These are phyloP conservation scores for Caenorhabditis sp. DNA, from an alignment of 2,888 invertebrate species.

Conservation along the genomic window DNA sequence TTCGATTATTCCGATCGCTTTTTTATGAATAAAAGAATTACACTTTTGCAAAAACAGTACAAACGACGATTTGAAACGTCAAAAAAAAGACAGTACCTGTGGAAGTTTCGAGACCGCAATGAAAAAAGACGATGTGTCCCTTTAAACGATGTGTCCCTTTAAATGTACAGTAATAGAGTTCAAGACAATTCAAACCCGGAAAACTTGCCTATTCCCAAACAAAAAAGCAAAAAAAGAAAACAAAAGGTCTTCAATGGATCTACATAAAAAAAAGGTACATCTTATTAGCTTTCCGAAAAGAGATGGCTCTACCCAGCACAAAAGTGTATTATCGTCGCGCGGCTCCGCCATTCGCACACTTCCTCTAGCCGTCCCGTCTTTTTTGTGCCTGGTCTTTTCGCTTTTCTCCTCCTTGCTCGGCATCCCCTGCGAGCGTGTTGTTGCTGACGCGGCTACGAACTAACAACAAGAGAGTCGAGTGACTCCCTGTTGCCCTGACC, in stretches of 20 bases:
- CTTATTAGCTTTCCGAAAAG: background rate
- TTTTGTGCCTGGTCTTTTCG: slow-evolving; percentile 16
- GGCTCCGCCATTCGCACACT: slow-evolving; percentile 17
- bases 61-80: too few relatives aligned
- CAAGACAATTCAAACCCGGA: too few relatives aligned
- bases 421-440: slow-evolving; percentile 11
- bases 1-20: background rate
- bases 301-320: slow-evolving; percentile 20
- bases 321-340: slow-evolving; percentile 41
- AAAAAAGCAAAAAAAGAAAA: background rate
- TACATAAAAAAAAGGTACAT: background rate
- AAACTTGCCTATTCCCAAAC: too few relatives aligned
- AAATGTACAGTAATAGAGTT: too few relatives aligned
- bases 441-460: background rate
- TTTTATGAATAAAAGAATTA: too few relatives aligned
- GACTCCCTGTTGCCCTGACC: background rate
- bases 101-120: too few relatives aligned
- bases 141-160: too few relatives aligned
- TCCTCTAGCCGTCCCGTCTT: slow-evolving; percentile 6
- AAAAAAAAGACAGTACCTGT: too few relatives aligned
- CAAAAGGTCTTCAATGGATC: background rate
- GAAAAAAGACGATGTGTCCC: too few relatives aligned
- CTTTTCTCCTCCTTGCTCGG: slow-evolving; percentile 9
- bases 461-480: background rate
- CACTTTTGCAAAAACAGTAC: too few relatives aligned